Conservation (phyloP, 2,888 invertebrate genomes). For the Pilophorus perplexus region DNA sequence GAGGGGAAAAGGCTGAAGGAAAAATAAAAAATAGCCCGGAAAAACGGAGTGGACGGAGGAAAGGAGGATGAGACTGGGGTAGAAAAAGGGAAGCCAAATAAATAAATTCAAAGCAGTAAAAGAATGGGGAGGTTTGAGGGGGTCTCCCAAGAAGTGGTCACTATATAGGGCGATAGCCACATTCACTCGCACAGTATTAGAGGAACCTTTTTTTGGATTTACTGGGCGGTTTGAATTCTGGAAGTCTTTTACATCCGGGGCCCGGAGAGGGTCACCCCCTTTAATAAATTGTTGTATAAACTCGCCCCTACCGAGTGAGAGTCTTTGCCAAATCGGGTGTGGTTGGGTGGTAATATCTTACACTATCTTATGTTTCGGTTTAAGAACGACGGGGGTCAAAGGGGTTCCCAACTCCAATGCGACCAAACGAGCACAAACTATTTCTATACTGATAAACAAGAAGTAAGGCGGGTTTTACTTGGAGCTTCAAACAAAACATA, state of each 20-base stretch:
- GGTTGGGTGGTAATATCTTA: slow-evolving; percentile 28
- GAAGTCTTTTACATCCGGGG: slow-evolving; percentile 34
- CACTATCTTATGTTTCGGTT: slow-evolving; percentile 12
- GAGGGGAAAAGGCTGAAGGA: not conserved
- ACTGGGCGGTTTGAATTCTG: slow-evolving; percentile 29
- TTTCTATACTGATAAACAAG: no score
- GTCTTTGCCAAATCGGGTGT: slow-evolving; percentile 35
- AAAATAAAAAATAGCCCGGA: not conserved
- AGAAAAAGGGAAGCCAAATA: not conserved
- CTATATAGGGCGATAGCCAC: slow-evolving; percentile 28
- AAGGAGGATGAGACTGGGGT: not conserved
- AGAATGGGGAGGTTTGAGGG: not conserved
- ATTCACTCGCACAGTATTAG: slow-evolving; percentile 32
- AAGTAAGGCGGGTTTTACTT: no score
- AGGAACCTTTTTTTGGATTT: slow-evolving; percentile 11
- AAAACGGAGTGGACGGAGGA: not conserved
- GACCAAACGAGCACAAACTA: no score
- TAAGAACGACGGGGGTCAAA: no score
- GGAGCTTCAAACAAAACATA: no score
- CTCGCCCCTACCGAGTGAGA: slow-evolving; percentile 8
- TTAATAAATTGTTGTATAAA: slow-evolving; percentile 38
- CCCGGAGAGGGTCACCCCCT: not conserved
- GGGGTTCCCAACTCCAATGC: no score
- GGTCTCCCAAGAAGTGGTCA: slow-evolving; percentile 30
- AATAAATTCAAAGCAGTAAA: slow-evolving; percentile 28